Conservation (phyloP, 2,888 invertebrate genomes). For the Scaptomyza parva region DNA sequence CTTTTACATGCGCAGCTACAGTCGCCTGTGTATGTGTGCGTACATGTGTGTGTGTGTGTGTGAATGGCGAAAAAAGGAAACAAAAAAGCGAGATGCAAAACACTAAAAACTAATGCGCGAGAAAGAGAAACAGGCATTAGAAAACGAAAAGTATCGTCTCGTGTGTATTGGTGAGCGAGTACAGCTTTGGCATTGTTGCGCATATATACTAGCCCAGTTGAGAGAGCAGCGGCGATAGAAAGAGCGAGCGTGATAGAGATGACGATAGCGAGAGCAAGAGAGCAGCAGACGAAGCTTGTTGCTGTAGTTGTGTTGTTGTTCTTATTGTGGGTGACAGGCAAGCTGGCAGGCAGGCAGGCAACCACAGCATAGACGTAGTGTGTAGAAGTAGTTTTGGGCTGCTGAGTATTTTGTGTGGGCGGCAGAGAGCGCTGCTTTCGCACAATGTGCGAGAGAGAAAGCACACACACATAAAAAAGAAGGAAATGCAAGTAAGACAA, state of each 20-base stretch:
- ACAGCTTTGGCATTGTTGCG: conserved; percentile 53
- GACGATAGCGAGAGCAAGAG: conserved; percentile 40
- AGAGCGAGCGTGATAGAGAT: conserved; percentile 41
- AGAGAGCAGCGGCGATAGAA: conserved; percentile 40
- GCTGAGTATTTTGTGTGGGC: conserved; percentile 16
- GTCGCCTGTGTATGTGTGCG: conserved; percentile 18
- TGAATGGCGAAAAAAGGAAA: conserved; percentile 68
- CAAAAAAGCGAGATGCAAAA: conserved; percentile 83
- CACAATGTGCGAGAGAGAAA: not conserved
- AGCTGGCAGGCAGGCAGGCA: not conserved
- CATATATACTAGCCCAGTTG: conserved; percentile 27
- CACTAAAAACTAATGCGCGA: conserved; percentile 83
- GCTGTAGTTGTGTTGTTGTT: conserved; percentile 6
- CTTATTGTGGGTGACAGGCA: conserved; percentile 18
- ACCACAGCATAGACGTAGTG: conserved; percentile 49
- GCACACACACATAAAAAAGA: not conserved
- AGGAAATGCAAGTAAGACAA: not conserved
- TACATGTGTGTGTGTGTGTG: conserved; percentile 38
- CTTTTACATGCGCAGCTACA: conserved; percentile 73
- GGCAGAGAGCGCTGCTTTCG: conserved; percentile 13
- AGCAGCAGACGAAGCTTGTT: conserved; percentile 27
- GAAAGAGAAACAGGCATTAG: conserved; percentile 83
- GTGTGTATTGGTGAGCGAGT: conserved; percentile 64
- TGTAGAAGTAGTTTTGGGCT: conserved; percentile 46
- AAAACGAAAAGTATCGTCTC: conserved; percentile 73